phyloP scores from a whole-genome alignment of 2,113 vertebrate genomes.

The Nycticryphes semicollaris region DNA sequence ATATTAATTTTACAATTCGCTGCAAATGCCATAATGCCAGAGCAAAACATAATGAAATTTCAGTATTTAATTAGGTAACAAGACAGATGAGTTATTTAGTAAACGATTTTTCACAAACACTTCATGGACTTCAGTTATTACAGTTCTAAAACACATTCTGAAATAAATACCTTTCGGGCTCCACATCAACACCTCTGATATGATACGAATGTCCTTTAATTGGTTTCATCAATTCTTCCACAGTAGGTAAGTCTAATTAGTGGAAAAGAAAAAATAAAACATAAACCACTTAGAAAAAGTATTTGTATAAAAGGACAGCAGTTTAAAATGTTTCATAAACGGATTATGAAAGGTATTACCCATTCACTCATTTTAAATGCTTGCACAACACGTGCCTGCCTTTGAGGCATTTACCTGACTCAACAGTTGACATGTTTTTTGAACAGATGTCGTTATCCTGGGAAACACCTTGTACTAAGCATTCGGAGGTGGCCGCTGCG shows the following conservation, averaged over 20 bases:
- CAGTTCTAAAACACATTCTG: neutral
- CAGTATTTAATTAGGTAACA: neutral
- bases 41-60: neutral
- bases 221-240: conserved; percentile 90
- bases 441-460: conserved; percentile 50
- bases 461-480: conserved; percentile 12
- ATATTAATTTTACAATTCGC: neutral
- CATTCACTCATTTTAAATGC: neutral
- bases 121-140: neutral
- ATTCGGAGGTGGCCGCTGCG: neutral
- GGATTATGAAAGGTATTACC: neutral
- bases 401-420: conserved; percentile 74
- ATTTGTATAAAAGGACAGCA: neutral
- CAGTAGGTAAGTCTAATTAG: conserved; percentile 84
- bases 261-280: neutral
- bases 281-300: neutral
- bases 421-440: conserved; percentile 63
- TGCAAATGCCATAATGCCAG: neutral
- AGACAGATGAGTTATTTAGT: neutral
- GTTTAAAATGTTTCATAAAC: neutral
- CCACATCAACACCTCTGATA: conserved; percentile 65
- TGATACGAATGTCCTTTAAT: conserved; percentile 75
- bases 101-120: neutral
- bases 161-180: conserved; percentile 75
- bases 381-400: neutral